Conservation (phyloP, 2,113 vertebrate species). For the Siniperca knerii region DNA sequence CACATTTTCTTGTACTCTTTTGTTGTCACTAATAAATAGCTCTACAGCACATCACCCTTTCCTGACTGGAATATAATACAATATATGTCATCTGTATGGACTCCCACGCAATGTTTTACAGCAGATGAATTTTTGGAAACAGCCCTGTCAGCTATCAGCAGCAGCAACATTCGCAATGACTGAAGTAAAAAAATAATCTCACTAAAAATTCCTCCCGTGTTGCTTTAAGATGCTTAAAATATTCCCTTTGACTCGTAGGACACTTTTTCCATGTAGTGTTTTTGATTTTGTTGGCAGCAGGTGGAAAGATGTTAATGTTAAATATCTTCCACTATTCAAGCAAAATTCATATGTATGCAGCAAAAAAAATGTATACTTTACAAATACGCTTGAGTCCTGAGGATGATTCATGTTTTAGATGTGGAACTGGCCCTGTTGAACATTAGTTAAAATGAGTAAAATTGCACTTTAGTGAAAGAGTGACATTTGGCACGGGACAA, state of each 20-base stretch:
- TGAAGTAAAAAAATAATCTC: conserved; percentile 8
- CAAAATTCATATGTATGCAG: background rate
- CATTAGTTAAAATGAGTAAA: background rate
- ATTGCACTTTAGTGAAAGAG: background rate
- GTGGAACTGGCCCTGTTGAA: background rate
- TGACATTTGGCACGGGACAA: background rate
- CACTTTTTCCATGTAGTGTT: conserved; percentile 9
- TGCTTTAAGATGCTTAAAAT: conserved; percentile 9
- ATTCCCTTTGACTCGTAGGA: conserved; percentile 7
- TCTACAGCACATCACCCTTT: background rate
- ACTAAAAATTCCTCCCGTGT: background rate
- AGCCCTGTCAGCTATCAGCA: conserved; percentile 4
- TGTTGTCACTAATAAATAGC: conserved; percentile 1
- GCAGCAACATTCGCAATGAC: background rate
- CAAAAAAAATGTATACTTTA: background rate
- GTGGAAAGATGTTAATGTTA: background rate
- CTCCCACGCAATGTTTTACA: conserved; percentile 16
- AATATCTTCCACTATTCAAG: background rate
- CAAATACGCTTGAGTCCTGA: background rate
- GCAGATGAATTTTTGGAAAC: conserved; percentile 20
- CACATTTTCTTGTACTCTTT: background rate
- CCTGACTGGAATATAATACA: conserved; percentile 1
- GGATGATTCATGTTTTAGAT: background rate
- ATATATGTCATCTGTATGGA: conserved; percentile 22
- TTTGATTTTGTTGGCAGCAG: conserved; percentile 18